Percentiles rank a stretch among this genome's conserved stretches.
phyloP scores from a whole-genome alignment of 2,888 invertebrate species.

The Mylabris sibirica region DNA sequence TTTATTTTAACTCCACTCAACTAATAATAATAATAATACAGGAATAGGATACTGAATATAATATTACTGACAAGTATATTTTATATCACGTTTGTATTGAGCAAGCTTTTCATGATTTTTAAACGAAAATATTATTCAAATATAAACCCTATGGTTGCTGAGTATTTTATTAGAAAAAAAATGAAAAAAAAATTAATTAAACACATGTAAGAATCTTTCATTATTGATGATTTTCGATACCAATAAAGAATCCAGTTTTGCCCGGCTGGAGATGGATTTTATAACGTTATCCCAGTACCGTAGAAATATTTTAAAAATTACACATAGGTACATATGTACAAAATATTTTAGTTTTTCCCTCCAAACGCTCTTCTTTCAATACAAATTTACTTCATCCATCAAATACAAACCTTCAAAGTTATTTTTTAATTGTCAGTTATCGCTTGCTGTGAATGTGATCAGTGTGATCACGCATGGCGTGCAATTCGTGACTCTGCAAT shows the following conservation, averaged over 20 bases:
- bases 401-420: too few relatives aligned
- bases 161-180: neutral
- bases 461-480: conserved; percentile 50
- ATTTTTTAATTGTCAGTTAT: too few relatives aligned
- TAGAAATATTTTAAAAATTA: neutral
- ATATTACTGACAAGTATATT: conserved; percentile 2
- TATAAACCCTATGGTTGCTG: neutral
- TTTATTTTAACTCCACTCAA: neutral
- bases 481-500: conserved; percentile 51
- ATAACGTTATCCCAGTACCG: neutral
- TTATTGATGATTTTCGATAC: neutral
- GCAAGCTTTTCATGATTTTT: neutral
- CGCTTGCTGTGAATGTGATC: conserved; percentile 39
- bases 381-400: too few relatives aligned
- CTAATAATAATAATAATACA: neutral
- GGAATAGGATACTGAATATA: neutral
- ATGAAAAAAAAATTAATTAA: neutral
- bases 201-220: neutral
- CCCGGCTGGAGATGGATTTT: neutral
- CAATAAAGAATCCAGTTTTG: neutral
- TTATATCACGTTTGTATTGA: neutral
- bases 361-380: neutral
- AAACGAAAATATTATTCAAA: neutral
- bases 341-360: neutral
- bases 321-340: neutral